These are phyloP conservation scores for Epizoanthus ramosus DNA, from an alignment of 92 coral and sea anemone genomes.

Conservation along the genomic window DNA sequence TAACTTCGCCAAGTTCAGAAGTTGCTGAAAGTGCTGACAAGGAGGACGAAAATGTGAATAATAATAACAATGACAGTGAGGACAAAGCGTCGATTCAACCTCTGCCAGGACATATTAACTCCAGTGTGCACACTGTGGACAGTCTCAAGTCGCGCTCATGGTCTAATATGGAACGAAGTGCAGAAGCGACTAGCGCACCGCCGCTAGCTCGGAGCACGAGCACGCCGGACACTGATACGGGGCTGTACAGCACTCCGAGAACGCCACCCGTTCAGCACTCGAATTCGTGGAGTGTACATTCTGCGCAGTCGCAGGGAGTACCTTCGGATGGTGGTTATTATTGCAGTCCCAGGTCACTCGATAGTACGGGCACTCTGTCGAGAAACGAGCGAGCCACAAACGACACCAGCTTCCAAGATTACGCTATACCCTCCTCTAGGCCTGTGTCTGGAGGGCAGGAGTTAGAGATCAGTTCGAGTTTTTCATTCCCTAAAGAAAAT, in stretches of 20 bases:
- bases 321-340: constrained; percentile 21
- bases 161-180: constrained; percentile 39
- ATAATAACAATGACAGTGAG: constrained; percentile 21
- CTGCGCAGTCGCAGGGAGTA: not conserved
- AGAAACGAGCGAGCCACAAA: constrained; percentile 15
- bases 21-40: not conserved
- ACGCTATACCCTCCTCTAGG: constrained; percentile 31
- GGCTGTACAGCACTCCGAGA: constrained; percentile 32
- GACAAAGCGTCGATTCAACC: constrained; percentile 25
- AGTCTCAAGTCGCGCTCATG: constrained; percentile 27
- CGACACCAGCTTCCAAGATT: constrained; percentile 20
- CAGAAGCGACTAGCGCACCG: constrained; percentile 35
- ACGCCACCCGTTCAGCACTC: constrained; percentile 10
- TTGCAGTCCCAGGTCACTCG: constrained; percentile 31
- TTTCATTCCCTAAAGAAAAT: constrained; percentile 11
- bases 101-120: constrained; percentile 28
- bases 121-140: constrained; percentile 46
- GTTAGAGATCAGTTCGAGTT: constrained; percentile 29
- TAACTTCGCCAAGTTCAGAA: not conserved
- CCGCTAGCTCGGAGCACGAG: constrained; percentile 5
- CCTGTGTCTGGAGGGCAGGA: constrained; percentile 31
- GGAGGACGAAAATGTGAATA: not conserved
- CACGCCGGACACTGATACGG: constrained; percentile 10
- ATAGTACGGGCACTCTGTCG: constrained; percentile 18
- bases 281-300: not conserved